These are phyloP conservation scores for Scolopax bukidnonensis DNA, from an alignment of 2,797 vertebrate species.

Conservation along the genomic window DNA sequence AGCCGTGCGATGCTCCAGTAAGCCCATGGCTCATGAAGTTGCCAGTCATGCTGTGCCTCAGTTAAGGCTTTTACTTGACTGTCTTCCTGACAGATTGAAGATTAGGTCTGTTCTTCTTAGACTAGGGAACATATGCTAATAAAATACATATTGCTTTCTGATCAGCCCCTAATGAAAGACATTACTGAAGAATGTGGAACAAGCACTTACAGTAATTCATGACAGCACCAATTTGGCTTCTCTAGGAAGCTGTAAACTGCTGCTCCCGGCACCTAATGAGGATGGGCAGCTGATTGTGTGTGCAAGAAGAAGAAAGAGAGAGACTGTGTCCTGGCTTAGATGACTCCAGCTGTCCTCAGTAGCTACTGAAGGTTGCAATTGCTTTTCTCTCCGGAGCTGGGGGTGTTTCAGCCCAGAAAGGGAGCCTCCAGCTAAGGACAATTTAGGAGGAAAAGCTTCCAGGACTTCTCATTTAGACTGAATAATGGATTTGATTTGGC, in stretches of 20 bases:
- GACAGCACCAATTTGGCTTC: slow-evolving; percentile 73
- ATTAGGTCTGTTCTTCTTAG: slow-evolving; percentile 50
- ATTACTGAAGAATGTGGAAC: slow-evolving; percentile 71
- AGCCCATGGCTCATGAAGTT: not conserved
- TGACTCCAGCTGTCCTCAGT: not conserved
- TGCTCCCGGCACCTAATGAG: slow-evolving; percentile 66
- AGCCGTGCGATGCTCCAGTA: not conserved
- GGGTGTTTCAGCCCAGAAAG: not conserved
- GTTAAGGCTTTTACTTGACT: slow-evolving; percentile 30
- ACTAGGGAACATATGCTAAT: slow-evolving; percentile 57
- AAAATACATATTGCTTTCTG: slow-evolving; percentile 75
- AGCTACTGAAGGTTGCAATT: not conserved
- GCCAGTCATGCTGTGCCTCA: not conserved
- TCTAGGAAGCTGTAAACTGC: slow-evolving; percentile 64
- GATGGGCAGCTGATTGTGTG: slow-evolving; percentile 58
- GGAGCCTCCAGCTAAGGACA: not conserved
- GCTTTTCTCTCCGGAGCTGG: not conserved
- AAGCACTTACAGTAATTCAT: slow-evolving; percentile 73
- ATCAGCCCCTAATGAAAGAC: slow-evolving; percentile 72
- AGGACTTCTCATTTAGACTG: not conserved
- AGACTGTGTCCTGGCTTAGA: not conserved
- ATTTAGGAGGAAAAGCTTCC: not conserved
- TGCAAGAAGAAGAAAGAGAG: not conserved
- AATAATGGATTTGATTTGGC: slow-evolving; percentile 18
- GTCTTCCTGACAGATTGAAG: slow-evolving; percentile 37